A percentile compares a stretch with the other conserved stretches of the same genome.
These are phyloP conservation scores for Anthopleura sola DNA, from an alignment of 64 coral and sea anemone species.

Conservation along the genomic window DNA sequence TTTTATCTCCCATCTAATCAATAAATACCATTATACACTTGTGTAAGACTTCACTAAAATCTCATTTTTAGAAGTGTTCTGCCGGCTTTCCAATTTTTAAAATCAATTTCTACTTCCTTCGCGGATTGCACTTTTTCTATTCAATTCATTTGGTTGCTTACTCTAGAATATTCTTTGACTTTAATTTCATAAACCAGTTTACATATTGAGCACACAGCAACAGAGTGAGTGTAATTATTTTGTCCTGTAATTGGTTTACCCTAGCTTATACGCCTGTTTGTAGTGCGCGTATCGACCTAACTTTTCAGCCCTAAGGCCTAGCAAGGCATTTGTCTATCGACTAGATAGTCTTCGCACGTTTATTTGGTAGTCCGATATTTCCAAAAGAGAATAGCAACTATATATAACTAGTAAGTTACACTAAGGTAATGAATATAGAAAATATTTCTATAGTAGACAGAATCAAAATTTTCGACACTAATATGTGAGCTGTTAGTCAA, in stretches of 20 bases:
- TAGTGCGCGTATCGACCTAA: not conserved
- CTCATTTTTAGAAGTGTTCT: not conserved
- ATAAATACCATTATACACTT: not conserved
- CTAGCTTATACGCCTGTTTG: too few species aligned
- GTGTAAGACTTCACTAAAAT: not conserved
- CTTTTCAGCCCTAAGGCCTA: not conserved
- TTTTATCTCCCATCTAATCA: not conserved
- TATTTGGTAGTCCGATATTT: too few species aligned
- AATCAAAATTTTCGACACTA: too few species aligned
- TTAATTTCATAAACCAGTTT: not conserved
- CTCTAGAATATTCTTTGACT: not conserved
- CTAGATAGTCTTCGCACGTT: too few species aligned
- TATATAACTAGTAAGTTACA: too few species aligned
- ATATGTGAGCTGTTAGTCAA: too few species aligned
- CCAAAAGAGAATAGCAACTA: too few species aligned
- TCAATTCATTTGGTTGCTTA: not conserved
- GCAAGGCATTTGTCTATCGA: too few species aligned
- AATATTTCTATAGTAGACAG: too few species aligned
- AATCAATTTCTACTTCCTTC: not conserved
- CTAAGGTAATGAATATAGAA: too few species aligned
- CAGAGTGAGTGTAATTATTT: not conserved
- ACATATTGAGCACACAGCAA: slow-evolving; percentile 2
- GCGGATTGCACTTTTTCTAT: not conserved
- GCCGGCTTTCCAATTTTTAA: not conserved
- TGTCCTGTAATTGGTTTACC: not conserved